Evolutionary conservation across 1,140 invertebrate genomes (phyloP).

Genomic region (Grapholita molesta): DNA sequence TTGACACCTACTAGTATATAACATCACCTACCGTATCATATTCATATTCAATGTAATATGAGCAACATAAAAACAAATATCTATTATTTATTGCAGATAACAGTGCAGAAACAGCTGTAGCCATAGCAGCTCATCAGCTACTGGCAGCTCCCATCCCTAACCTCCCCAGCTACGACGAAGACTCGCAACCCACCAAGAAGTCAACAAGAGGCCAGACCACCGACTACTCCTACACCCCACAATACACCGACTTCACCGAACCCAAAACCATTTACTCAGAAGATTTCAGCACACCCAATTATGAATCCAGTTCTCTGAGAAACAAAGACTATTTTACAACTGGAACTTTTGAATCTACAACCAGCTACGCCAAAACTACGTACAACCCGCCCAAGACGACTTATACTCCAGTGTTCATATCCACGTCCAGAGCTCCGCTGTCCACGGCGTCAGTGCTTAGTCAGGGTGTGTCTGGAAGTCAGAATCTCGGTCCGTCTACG

Average conservation of each 20-base stretch:
- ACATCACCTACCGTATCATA: too few species aligned
- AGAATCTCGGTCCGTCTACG: conserved; percentile 33
- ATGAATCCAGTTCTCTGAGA: neutral
- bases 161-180: conserved; percentile 58
- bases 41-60: too few species aligned
- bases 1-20: too few species aligned
- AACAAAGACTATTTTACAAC: conserved; percentile 2
- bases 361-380: neutral
- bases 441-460: neutral
- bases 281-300: conserved; percentile 26
- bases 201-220: conserved; percentile 38
- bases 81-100: conserved; percentile 43
- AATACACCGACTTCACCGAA: conserved; percentile 44
- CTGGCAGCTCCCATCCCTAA: conserved; percentile 65
- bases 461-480: neutral
- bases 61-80: too few species aligned
- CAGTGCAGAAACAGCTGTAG: conserved; percentile 65
- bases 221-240: conserved; percentile 49
- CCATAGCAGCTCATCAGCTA: conserved; percentile 70
- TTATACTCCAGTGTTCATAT: neutral
- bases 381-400: neutral
- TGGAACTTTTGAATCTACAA: neutral
- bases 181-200: conserved; percentile 41
- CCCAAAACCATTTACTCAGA: conserved; percentile 42
- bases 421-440: neutral